Evolutionary conservation across 2,113 vertebrate genomes (phyloP).

Genomic region (Fukomys damarensis): DNA sequence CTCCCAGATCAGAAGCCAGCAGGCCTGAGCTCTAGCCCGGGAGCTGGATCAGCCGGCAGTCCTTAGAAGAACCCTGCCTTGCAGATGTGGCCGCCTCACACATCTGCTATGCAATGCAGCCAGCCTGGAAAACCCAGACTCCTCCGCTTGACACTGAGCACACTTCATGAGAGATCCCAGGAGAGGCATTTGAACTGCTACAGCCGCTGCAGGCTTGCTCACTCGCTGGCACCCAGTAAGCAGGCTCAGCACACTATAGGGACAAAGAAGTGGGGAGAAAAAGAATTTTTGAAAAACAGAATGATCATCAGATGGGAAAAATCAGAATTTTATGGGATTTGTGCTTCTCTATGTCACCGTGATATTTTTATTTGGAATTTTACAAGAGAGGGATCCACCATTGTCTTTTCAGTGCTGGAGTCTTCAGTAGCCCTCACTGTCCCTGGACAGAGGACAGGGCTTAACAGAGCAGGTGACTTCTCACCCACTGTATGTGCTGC

Average conservation of each 20-base stretch:
- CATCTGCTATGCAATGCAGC: not conserved
- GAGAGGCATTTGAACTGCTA: not conserved
- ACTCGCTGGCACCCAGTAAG: not conserved
- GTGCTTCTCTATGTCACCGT: not conserved
- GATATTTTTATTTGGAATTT: conserved; percentile 51
- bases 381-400: not conserved
- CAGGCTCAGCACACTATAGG: not conserved
- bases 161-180: not conserved
- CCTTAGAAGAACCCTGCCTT: conserved; percentile 53
- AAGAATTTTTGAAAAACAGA: not conserved
- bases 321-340: conserved; percentile 12
- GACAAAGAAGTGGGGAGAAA: not conserved
- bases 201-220: not conserved
- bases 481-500: conserved; percentile 52
- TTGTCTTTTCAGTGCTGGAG: not conserved
- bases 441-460: not conserved
- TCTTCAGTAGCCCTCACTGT: not conserved
- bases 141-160: not conserved
- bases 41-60: not conserved
- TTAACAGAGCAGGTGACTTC: conserved; percentile 64
- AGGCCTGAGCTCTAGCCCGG: not conserved
- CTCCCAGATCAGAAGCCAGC: not conserved
- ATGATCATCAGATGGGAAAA: not conserved
- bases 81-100: not conserved
- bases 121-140: not conserved